A percentile compares a stretch with the other conserved stretches of the same genome.
These are phyloP conservation scores for Acanthisitta chloris DNA, from an alignment of 2,113 vertebrate species.

Conservation along the genomic window DNA sequence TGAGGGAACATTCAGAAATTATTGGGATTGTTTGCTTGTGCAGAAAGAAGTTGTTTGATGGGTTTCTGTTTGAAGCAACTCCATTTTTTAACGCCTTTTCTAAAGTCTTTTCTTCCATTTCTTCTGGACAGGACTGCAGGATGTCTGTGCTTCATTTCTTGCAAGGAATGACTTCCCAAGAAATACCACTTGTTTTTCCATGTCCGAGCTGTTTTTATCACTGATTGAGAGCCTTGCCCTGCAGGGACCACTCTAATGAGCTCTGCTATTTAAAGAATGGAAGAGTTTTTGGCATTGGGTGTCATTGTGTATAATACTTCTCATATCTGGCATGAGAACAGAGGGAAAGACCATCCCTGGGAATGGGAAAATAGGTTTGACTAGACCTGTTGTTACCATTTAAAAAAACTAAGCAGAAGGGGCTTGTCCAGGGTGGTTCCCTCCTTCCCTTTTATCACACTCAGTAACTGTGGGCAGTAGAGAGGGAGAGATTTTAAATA, in stretches of 20 bases:
- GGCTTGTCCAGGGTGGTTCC: background rate
- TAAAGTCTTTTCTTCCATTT: background rate
- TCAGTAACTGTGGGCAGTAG: background rate
- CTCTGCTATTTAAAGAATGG: background rate
- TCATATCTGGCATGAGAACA: background rate
- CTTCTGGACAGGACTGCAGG: background rate
- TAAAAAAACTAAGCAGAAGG: background rate
- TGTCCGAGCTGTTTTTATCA: background rate
- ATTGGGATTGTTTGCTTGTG: background rate
- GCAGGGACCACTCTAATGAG: background rate
- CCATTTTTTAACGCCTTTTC: background rate
- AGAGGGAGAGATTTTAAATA: background rate
- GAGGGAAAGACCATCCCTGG: background rate
- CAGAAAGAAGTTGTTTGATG: background rate
- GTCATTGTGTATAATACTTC: background rate
- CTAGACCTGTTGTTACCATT: background rate
- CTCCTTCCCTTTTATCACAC: background rate
- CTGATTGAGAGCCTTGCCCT: background rate
- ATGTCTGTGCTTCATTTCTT: background rate
- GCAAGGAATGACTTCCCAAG: background rate
- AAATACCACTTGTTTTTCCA: background rate
- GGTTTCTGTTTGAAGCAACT: background rate
- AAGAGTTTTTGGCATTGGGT: background rate
- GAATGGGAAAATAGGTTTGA: background rate
- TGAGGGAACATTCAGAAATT: background rate